Conservation (phyloP, 1,140 invertebrate genomes). For the Aphaenogaster ashmeadi region DNA sequence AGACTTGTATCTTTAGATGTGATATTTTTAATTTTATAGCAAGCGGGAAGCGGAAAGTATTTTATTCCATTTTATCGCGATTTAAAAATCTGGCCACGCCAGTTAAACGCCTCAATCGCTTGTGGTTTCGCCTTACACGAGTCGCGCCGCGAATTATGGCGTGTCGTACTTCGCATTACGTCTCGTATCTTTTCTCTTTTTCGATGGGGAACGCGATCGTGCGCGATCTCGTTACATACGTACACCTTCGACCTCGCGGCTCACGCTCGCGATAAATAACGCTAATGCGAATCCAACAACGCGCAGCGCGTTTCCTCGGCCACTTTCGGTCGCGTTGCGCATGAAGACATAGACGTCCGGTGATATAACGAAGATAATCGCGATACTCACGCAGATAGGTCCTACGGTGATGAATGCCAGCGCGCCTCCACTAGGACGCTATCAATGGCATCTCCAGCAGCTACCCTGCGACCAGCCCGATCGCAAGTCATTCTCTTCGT, state of each 20-base stretch:
- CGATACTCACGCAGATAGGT: constrained; percentile 75
- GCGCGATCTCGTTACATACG: constrained; percentile 2
- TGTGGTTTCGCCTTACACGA: neutral
- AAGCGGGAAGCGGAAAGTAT: neutral
- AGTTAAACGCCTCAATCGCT: neutral
- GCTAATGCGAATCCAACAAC: constrained; percentile 35
- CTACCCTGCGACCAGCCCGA: constrained; percentile 60
- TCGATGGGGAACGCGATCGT: neutral
- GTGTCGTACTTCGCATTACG: constrained; percentile 10
- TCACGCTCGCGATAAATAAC: constrained; percentile 37
- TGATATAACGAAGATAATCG: constrained; percentile 75
- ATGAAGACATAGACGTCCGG: constrained; percentile 73
- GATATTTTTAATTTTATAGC: neutral
- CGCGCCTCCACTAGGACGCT: constrained; percentile 69
- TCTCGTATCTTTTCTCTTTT: neutral
- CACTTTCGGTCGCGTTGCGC: neutral
- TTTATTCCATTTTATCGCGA: neutral
- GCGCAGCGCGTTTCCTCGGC: neutral
- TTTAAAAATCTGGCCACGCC: neutral
- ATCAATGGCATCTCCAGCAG: constrained; percentile 75
- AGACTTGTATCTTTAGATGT: neutral
- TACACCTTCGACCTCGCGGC: neutral
- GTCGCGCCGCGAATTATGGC: neutral
- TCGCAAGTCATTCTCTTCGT: constrained; percentile 74
- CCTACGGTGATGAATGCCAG: constrained; percentile 76